Evolutionary conservation across 2,888 invertebrate species (phyloP).

Genomic region (Falcaria lacertinaria): DNA sequence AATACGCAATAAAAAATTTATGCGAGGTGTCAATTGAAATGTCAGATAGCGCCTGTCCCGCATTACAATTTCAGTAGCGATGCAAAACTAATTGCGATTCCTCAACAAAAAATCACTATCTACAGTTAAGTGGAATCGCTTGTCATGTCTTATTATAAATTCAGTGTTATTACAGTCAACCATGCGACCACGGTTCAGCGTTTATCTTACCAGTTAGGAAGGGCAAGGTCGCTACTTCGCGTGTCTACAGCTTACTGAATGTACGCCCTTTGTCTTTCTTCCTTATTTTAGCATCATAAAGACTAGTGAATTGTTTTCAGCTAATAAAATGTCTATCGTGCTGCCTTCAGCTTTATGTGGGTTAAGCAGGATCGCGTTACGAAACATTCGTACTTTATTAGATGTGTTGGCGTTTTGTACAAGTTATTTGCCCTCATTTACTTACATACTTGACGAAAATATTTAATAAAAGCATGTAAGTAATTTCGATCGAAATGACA

Average conservation of each 20-base stretch:
- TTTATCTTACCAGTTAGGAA: slow-evolving; percentile 48
- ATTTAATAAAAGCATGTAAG: background rate
- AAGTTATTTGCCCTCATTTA: background rate
- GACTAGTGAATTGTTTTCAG: background rate
- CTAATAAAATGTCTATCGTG: background rate
- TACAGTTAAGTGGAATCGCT: slow-evolving; percentile 21
- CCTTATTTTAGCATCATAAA: background rate
- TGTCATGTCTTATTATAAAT: slow-evolving; percentile 28
- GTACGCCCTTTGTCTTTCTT: slow-evolving; percentile 41
- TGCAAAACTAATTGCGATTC: too few species aligned
- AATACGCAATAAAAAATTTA: too few species aligned
- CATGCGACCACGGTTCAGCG: slow-evolving; percentile 19
- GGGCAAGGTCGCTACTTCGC: slow-evolving; percentile 57
- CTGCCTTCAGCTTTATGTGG: slow-evolving; percentile 4
- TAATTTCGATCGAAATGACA: background rate
- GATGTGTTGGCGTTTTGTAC: background rate
- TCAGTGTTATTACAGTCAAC: slow-evolving; percentile 18
- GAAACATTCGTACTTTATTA: background rate
- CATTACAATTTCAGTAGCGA: too few species aligned
- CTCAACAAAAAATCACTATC: too few species aligned
- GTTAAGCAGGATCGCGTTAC: slow-evolving; percentile 17
- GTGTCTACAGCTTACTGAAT: slow-evolving; percentile 50
- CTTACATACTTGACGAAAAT: background rate
- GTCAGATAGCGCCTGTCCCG: too few species aligned
- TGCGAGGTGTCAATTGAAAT: too few species aligned